Percentiles rank a stretch among this genome's conserved stretches.
Evolutionary conservation across 2,113 vertebrate genomes (phyloP).

Genomic region (Sitta europaea): DNA sequence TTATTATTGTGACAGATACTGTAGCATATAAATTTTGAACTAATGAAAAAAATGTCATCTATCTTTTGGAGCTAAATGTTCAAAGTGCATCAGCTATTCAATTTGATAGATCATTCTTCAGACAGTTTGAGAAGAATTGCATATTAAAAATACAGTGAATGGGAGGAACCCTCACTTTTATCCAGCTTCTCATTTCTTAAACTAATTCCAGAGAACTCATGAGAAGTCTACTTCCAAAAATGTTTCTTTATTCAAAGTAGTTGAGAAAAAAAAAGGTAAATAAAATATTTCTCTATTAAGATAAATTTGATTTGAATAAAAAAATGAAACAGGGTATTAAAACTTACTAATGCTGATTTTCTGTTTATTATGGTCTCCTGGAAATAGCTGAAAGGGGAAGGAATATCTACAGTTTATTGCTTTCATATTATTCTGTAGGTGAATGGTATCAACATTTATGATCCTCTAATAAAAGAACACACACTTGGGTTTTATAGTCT

Average conservation of each 20-base stretch:
- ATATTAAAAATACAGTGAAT: slow-evolving; percentile 63
- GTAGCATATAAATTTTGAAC: slow-evolving; percentile 72
- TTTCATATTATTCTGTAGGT: not conserved
- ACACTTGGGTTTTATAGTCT: not conserved
- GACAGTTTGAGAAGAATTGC: slow-evolving; percentile 53
- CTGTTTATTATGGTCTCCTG: not conserved
- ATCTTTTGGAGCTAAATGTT: slow-evolving; percentile 70
- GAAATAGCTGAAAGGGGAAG: not conserved
- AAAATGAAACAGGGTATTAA: not conserved
- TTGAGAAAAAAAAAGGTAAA: not conserved
- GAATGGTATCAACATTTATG: not conserved
- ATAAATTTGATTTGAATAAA: not conserved
- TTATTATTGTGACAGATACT: slow-evolving; percentile 78
- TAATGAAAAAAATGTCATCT: slow-evolving; percentile 78
- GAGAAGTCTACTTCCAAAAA: slow-evolving; percentile 3
- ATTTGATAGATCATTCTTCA: slow-evolving; percentile 69
- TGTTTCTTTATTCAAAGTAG: not conserved
- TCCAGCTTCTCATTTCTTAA: slow-evolving; percentile 31
- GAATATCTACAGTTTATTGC: not conserved
- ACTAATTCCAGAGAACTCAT: slow-evolving; percentile 53
- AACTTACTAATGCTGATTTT: not conserved
- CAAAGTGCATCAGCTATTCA: slow-evolving; percentile 63
- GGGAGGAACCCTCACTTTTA: slow-evolving; percentile 44
- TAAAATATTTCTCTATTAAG: not conserved
- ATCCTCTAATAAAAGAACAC: not conserved